phyloP scores from a whole-genome alignment of 2,888 invertebrate genomes.

The Dolomedes plantarius region DNA sequence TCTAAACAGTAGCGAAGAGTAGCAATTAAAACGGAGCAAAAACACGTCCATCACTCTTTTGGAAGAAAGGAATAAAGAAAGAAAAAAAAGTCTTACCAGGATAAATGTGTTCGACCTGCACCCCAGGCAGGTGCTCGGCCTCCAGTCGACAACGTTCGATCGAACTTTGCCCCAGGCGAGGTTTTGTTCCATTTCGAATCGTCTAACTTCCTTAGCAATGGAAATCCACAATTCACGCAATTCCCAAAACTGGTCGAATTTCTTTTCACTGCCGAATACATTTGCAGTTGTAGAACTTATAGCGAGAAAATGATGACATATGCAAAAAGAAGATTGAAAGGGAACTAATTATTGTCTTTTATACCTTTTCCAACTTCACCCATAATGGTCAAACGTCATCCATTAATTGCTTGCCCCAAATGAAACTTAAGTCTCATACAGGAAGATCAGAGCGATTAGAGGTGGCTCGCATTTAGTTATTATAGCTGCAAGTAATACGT shows the following conservation, averaged over 20 bases:
- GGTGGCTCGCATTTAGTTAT: no score
- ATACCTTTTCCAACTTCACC: no score
- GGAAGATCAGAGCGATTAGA: no score
- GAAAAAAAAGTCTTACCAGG: constrained; percentile 18
- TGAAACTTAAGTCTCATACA: no score
- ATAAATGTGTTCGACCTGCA: constrained; percentile 25
- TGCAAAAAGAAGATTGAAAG: no score
- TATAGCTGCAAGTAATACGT: no score
- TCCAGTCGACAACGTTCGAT: constrained; percentile 53
- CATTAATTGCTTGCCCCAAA: no score
- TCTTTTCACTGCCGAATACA: background rate
- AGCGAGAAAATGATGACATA: no score
- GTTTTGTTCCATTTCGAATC: constrained; percentile 49
- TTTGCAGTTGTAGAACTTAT: background rate
- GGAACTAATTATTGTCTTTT: no score
- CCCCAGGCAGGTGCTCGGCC: constrained; percentile 50
- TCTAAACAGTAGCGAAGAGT: constrained; percentile 29
- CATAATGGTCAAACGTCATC: no score
- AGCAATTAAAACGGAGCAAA: constrained; percentile 40
- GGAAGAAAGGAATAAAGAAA: constrained; percentile 18
- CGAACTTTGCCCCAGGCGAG: constrained; percentile 33
- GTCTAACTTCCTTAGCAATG: background rate
- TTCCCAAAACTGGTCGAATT: background rate
- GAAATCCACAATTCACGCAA: background rate
- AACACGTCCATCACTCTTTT: constrained; percentile 52